These are phyloP conservation scores for Acanthacorydalis orientalis DNA, from an alignment of 2,888 invertebrate genomes.

Conservation along the genomic window DNA sequence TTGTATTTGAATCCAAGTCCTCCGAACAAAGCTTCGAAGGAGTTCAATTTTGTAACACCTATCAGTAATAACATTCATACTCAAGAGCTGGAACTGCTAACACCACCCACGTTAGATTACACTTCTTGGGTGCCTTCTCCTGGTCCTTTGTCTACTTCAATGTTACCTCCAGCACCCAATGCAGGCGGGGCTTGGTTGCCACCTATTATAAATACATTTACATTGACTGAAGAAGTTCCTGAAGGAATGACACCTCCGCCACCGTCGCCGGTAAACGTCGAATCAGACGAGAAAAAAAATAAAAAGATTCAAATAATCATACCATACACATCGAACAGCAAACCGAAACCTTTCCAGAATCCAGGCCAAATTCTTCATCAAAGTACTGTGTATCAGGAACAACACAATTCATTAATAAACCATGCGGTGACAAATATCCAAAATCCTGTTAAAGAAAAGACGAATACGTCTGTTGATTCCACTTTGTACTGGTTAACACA, in stretches of 20 bases:
- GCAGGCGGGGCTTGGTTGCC: slow-evolving; percentile 9
- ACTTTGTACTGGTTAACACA: slow-evolving; percentile 18
- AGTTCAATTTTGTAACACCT: slow-evolving; percentile 20
- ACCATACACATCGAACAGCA: slow-evolving; percentile 52
- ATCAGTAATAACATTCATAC: slow-evolving; percentile 12
- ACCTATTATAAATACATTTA: slow-evolving; percentile 2
- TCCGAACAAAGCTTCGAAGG: slow-evolving; percentile 34
- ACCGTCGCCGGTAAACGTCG: slow-evolving; percentile 4
- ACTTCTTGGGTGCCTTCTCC: slow-evolving; percentile 16
- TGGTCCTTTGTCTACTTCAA: slow-evolving; percentile 14
- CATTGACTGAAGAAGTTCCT: slow-evolving; percentile 7
- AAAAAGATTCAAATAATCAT: slow-evolving; percentile 65
- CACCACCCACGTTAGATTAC: slow-evolving; percentile 16
- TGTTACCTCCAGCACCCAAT: slow-evolving; percentile 16
- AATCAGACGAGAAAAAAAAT: slow-evolving; percentile 26
- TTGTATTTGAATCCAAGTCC: slow-evolving; percentile 33
- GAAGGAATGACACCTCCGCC: slow-evolving; percentile 11
- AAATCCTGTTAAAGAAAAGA: slow-evolving; percentile 7
- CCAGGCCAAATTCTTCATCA: slow-evolving; percentile 13
- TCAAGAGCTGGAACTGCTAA: slow-evolving; percentile 19
- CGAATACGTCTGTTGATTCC: slow-evolving; percentile 10
- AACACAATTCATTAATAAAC: slow-evolving; percentile 13
- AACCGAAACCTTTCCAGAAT: slow-evolving; percentile 30
- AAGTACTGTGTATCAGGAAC: slow-evolving; percentile 16
- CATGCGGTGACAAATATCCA: slow-evolving; percentile 12